Evolutionary conservation across 2,888 invertebrate species (phyloP).

Genomic region (Rotaria magnacalcarata): DNA sequence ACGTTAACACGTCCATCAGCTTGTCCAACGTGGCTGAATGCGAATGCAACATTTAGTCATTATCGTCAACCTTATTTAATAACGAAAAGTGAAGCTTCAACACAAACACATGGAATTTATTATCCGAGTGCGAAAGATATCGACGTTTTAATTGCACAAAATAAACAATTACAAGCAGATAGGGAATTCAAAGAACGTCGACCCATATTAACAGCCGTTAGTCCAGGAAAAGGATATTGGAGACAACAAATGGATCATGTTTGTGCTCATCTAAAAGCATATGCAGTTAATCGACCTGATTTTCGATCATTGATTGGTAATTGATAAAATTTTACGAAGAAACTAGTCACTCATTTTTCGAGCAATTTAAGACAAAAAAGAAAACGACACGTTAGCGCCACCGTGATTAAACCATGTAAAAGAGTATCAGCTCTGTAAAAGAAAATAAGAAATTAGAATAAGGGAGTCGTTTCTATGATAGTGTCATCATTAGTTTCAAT

Average conservation of each 20-base stretch:
- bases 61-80: constrained; percentile 36
- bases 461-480: no score
- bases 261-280: constrained; percentile 57
- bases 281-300: constrained; percentile 57
- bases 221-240: constrained; percentile 60
- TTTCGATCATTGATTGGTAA: constrained; percentile 59
- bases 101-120: constrained; percentile 59
- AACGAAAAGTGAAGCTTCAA: constrained; percentile 49
- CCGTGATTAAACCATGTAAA: no score
- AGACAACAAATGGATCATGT: constrained; percentile 60
- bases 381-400: no score
- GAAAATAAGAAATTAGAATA: no score
- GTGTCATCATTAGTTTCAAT: no score
- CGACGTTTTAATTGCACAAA: constrained; percentile 38
- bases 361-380: no score
- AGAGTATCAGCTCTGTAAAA: no score
- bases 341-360: no score
- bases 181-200: constrained; percentile 55
- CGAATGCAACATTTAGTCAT: constrained; percentile 28
- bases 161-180: constrained; percentile 55
- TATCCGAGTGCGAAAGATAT: constrained; percentile 55
- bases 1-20: neutral
- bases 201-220: constrained; percentile 57
- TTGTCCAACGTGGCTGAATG: constrained; percentile 34
- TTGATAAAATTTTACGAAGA: neutral